Base-by-base conservation (phyloP, 2,888 invertebrate genomes). In the Xestia ashworthii region DNA sequence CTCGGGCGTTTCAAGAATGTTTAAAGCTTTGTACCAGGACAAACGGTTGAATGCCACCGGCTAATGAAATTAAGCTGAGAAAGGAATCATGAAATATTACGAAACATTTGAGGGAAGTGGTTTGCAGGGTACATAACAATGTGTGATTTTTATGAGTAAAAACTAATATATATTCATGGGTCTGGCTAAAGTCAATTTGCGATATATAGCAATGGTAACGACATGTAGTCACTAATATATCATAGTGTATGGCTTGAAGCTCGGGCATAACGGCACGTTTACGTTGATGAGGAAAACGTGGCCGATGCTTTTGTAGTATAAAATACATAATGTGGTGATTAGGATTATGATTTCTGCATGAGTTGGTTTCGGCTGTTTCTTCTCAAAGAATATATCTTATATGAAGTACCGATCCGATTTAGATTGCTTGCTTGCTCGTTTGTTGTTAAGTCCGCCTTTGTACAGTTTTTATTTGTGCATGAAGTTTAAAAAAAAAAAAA, bases 1-100 rank as follows among this genome's bases (percentile, higher is more conserved):
- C 83, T 89, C 82, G 87, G 83, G 88, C 88, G 83, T 88, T 89
- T 87, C 87, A 87, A 86, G 89, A 91, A 89, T 90, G 87, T 87
- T 90, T 89, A 87, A 86, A 81, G 86, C 87, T 88, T 87, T 88
- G 88, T 90, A 84, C 85, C 78, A 84, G 81, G 85, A 87, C 87
- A 78, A 80, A 78, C 85, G 83, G 74, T 85, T 80, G 81, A 80
- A 88, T 85, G 84, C 86, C 84, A 86, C 78, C 78, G 82, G 81
- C 78, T 90, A 88, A 89, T 89, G 79, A 88, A 89, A 89, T 89
- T 84, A 87, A 84, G 82, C 78, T 83, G 75, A 69, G 81, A 86
- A 85, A 68, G 77, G 81, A 83, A 85, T 83, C 70, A 62, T 72
- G 68, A 78, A 85, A 85, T 70, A 75, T 75, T 62, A 65, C 76